Percentiles rank a stretch among this genome's conserved stretches.
Conservation (phyloP, 2,113 vertebrate species). For the Hemiprocne comata region DNA sequence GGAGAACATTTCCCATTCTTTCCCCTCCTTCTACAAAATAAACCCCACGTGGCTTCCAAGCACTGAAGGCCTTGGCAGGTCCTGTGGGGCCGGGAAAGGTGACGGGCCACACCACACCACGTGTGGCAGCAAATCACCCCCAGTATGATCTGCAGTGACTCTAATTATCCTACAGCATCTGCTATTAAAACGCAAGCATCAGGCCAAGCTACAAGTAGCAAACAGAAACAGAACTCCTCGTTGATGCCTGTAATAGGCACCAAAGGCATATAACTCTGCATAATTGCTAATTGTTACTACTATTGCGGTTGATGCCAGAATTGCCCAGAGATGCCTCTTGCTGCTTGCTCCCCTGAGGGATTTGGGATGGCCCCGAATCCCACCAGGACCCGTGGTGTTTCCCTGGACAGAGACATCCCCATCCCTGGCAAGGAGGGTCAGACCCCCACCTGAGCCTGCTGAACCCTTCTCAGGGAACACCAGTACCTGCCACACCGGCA, state of each 20-base stretch:
- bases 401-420: neutral
- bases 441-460: rapidly evolving
- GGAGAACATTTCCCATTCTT: neutral
- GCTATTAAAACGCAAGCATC: conserved; percentile 32
- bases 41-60: neutral
- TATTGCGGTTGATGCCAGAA: conserved; percentile 28
- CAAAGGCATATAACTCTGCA: conserved; percentile 39
- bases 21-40: neutral
- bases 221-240: conserved; percentile 34
- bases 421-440: too few relatives aligned
- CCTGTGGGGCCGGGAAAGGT: neutral
- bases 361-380: neutral
- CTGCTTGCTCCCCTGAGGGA: neutral
- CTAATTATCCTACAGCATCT: conserved; percentile 47
- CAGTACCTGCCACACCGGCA: rapidly evolving
- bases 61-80: neutral
- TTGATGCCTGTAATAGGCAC: conserved; percentile 28
- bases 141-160: neutral
- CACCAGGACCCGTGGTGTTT: rapidly evolving
- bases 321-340: neutral
- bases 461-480: neutral
- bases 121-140: neutral
- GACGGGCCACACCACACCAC: neutral
- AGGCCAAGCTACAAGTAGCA: conserved; percentile 54
- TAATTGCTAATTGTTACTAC: conserved; percentile 53